Conservation (phyloP, 2,113 vertebrate species). For the Cervus canadensis region DNA sequence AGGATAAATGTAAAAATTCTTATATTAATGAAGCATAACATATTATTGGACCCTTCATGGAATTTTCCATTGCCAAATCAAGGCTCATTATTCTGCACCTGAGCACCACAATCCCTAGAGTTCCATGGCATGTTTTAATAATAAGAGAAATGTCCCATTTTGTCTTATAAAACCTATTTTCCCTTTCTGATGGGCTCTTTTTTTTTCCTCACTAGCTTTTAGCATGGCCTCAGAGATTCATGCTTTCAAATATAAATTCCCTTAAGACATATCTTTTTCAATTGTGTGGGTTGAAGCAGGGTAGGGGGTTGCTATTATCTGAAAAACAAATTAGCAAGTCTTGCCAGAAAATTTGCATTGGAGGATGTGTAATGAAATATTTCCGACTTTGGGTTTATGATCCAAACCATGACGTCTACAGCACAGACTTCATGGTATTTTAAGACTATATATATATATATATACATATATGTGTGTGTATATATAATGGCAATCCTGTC, state of each 20-base stretch:
- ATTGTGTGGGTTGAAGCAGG: neutral
- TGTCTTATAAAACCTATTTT: conserved; percentile 47
- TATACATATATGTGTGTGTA: neutral
- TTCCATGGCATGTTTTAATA: conserved; percentile 37
- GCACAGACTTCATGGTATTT: neutral
- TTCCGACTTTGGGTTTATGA: neutral
- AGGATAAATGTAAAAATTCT: conserved; percentile 53
- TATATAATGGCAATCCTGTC: neutral
- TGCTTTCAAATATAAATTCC: conserved; percentile 27
- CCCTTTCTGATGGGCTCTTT: neutral
- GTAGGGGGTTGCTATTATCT: neutral
- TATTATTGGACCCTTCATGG: conserved; percentile 41
- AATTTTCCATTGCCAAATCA: conserved; percentile 55
- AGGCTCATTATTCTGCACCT: conserved; percentile 60
- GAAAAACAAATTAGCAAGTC: conserved; percentile 15
- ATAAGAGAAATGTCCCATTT: conserved; percentile 36
- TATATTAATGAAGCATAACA: conserved; percentile 53
- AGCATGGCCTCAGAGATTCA: neutral
- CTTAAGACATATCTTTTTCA: conserved; percentile 29
- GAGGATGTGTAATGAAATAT: conserved; percentile 9
- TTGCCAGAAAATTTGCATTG: conserved; percentile 40
- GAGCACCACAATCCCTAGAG: conserved; percentile 52
- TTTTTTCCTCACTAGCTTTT: conserved; percentile 25
- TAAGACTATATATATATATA: neutral
- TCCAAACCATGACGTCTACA: neutral